Conservation (phyloP, 2,113 vertebrate species). For the Pterocles gutturalis region DNA sequence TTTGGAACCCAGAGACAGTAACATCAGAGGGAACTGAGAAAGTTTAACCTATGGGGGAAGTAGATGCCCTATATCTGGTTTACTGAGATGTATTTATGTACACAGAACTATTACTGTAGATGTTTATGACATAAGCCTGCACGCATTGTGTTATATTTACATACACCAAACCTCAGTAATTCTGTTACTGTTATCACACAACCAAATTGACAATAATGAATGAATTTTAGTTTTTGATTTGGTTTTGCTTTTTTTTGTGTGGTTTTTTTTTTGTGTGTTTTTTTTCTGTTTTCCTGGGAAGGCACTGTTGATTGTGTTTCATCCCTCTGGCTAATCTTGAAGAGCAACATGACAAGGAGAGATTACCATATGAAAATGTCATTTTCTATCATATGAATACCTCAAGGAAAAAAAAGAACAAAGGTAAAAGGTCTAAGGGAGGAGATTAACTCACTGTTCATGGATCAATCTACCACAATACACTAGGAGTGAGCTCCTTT, state of each 20-base stretch:
- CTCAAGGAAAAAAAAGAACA: conserved; percentile 57
- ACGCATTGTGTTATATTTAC: background rate
- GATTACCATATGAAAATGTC: conserved; percentile 77
- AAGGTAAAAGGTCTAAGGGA: conserved; percentile 58
- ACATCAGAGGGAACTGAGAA: conserved; percentile 22
- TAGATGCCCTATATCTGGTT: background rate
- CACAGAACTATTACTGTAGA: background rate
- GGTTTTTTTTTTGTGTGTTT: background rate
- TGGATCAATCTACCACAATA: conserved; percentile 34
- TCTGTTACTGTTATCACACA: conserved; percentile 26
- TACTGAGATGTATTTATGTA: background rate
- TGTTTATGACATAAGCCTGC: background rate
- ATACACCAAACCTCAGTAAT: background rate
- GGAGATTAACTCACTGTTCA: conserved; percentile 59
- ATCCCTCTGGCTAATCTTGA: conserved; percentile 65
- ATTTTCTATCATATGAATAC: conserved; percentile 64
- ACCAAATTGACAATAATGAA: conserved; percentile 15
- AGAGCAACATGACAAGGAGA: conserved; percentile 46
- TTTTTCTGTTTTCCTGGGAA: background rate
- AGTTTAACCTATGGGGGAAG: conserved; percentile 25
- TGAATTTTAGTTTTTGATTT: background rate
- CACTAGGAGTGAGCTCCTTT: background rate
- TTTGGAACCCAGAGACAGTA: conserved; percentile 21
- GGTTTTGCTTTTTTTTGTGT: background rate
- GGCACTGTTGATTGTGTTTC: background rate